Conservation (phyloP, 2,888 invertebrate genomes). For the Napeogenes inachia region DNA sequence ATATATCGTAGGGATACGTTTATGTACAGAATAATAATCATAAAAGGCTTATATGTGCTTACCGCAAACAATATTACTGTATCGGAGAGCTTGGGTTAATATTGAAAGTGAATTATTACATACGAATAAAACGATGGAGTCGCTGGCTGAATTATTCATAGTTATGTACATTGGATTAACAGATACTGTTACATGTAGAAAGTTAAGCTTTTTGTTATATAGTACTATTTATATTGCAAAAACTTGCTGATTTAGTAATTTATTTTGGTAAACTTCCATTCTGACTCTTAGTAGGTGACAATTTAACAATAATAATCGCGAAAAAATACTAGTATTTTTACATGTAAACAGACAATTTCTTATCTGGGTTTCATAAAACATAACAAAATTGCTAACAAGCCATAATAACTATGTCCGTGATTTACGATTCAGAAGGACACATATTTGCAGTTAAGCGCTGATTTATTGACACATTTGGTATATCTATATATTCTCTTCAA, state of each 20-base stretch:
- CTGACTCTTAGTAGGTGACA: no score
- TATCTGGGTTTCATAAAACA: constrained; percentile 19
- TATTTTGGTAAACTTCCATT: neutral
- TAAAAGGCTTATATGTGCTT: constrained; percentile 9
- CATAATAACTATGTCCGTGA: constrained; percentile 58
- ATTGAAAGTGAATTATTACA: constrained; percentile 7
- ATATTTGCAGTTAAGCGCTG: constrained; percentile 49
- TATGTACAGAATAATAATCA: constrained; percentile 4
- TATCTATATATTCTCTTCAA: no score
- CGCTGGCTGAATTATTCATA: constrained; percentile 7
- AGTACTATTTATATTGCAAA: neutral
- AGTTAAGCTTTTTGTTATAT: neutral
- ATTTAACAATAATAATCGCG: no score
- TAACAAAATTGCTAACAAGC: constrained; percentile 11
- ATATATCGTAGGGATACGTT: neutral
- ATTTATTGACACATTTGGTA: constrained; percentile 29
- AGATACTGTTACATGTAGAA: neutral
- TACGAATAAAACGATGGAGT: constrained; percentile 6
- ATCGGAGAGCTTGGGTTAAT: constrained; percentile 10
- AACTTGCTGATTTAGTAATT: neutral
- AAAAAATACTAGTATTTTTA: no score
- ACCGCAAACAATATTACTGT: constrained; percentile 13
- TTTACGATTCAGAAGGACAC: constrained; percentile 58
- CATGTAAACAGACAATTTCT: constrained; percentile 28
- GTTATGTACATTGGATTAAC: constrained; percentile 7